Evolutionary conservation across 2,888 invertebrate species (phyloP).

Genomic region (Vannuccia rotundouncinata): DNA sequence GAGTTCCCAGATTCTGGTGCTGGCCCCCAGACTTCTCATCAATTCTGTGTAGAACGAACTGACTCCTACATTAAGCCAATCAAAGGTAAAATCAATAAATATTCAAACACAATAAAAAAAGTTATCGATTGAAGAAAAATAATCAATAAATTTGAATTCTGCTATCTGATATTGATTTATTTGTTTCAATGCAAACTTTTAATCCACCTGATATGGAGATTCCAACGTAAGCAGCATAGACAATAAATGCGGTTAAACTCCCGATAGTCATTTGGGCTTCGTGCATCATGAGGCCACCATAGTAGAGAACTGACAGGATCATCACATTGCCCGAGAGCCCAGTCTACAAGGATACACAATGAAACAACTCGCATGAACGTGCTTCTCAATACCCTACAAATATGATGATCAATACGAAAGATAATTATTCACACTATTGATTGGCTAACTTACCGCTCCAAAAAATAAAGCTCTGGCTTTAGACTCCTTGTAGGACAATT

Average conservation of each 20-base stretch:
- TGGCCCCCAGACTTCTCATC: conserved; percentile 85
- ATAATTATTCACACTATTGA: too few species aligned
- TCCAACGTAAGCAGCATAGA: conserved; percentile 88
- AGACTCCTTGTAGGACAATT: too few species aligned
- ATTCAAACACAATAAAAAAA: conserved; percentile 32
- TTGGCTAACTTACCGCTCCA: too few species aligned
- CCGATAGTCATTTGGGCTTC: conserved; percentile 69
- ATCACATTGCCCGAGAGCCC: conserved; percentile 72
- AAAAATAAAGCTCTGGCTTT: too few species aligned
- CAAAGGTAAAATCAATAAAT: too few species aligned
- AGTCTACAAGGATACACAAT: not conserved
- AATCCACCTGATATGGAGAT: conserved; percentile 72
- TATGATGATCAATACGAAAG: too few species aligned
- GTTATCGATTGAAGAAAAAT: not conserved
- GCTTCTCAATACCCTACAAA: too few species aligned
- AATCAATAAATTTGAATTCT: conserved; percentile 7
- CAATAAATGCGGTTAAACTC: conserved; percentile 79
- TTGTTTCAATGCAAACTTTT: not conserved
- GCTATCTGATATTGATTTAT: too few species aligned
- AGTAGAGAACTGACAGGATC: conserved; percentile 80
- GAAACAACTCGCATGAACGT: too few species aligned
- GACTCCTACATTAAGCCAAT: too few species aligned
- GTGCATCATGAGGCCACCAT: conserved; percentile 80
- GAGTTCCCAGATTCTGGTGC: conserved; percentile 78
- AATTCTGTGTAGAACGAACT: conserved; percentile 85